Base-by-base conservation (phyloP, 23 tunicate genomes). In the Oikopleura vanhoeffeni region DNA sequence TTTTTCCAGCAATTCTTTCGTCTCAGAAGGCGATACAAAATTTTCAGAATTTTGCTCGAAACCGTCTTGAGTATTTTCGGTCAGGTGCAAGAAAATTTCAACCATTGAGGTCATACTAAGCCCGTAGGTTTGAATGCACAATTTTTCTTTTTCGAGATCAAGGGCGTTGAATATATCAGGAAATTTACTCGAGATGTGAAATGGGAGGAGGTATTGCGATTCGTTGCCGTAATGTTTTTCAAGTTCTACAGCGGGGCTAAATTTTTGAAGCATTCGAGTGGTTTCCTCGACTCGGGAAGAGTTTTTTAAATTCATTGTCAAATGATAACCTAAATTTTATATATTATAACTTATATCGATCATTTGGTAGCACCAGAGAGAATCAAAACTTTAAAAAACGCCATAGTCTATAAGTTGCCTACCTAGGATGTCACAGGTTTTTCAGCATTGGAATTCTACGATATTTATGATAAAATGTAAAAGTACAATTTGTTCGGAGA, bases 211-310 rank as follows among this genome's bases (percentile, higher is more conserved):
- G 24, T 8, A 49, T 8, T 13, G 13, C 13, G 64, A 13, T 49
- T 49, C 64, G 13, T 49, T 49, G 64, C 64, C 64, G 24, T 49
- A 49, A 49, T 8, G 24, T 49, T 49, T 49, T 13, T 49, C 64
- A 24, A 49, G 64, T 49, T 49, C 24, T 49, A 8, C 36, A 40
- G 49, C 40, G 24, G 83, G 41, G 84, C 57, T 41, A 60, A 32
- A 60, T 0, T 76, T 32, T 76, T 85, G 87, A 38, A 85, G 76
- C 1, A 85, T 32, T 76, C 41, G 40, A 3, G 85, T 85, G 39
- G 76, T 18, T 18, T 71, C 35, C 34, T 71, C 79, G 79, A 71
- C 30, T 24, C 30, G 27, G 27, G 79, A 28, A 28, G 27, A 30
- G 18, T 49, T 24, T 49, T 49, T 24, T 8, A 49, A 24, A 24